Percentiles rank a stretch among this genome's conserved stretches.
Conservation (phyloP, 2,797 vertebrate species). For the Otus scops region DNA sequence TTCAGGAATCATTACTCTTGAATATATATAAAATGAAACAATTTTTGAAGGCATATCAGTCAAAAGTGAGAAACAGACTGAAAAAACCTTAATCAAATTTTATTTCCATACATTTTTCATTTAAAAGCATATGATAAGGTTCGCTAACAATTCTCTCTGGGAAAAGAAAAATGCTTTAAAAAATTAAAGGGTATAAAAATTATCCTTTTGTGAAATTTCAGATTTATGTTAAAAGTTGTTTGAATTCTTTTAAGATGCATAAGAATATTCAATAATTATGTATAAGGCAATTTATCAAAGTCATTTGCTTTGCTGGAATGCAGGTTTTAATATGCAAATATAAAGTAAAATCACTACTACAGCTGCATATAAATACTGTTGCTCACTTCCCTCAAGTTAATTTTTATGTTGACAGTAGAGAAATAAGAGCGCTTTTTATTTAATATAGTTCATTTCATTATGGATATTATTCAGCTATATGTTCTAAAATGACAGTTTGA, state of each 20-base stretch:
- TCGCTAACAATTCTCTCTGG: background rate
- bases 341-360: background rate
- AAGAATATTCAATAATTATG: slow-evolving; percentile 2
- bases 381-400: background rate
- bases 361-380: background rate
- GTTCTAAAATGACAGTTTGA: slow-evolving; percentile 4
- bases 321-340: slow-evolving; percentile 44
- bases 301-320: slow-evolving; percentile 34
- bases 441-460: slow-evolving; percentile 13
- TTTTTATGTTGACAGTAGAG: background rate
- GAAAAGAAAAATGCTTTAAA: background rate
- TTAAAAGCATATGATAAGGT: background rate
- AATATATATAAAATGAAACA: background rate
- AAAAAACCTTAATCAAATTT: background rate
- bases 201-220: background rate
- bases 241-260: background rate
- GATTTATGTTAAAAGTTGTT: background rate
- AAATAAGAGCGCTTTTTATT: slow-evolving; percentile 6
- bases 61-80: background rate
- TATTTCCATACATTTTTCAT: background rate
- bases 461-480: background rate
- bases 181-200: background rate
- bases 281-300: slow-evolving; percentile 45
- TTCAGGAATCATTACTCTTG: background rate
- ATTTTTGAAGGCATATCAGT: background rate